phyloP scores from a whole-genome alignment of 1,140 invertebrate genomes.

The Amyelois transitella region DNA sequence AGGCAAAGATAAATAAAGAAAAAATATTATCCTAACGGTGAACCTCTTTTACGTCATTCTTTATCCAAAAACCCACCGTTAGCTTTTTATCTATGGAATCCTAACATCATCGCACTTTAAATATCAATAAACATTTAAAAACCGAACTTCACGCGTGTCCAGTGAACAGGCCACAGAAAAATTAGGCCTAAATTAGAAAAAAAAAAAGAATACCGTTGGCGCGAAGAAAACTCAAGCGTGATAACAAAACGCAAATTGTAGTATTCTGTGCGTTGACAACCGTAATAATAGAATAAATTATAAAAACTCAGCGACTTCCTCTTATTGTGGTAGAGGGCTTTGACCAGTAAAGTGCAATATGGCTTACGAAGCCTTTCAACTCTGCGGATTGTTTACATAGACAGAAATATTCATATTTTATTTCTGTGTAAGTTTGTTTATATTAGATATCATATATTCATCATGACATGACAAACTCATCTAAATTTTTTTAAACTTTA shows the following conservation, averaged over 20 bases:
- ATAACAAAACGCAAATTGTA: too few species aligned
- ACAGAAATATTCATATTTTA: neutral
- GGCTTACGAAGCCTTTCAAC: neutral
- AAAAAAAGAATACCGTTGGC: neutral
- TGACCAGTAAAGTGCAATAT: constrained; percentile 2
- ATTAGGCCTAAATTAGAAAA: neutral
- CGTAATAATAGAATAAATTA: constrained; percentile 2
- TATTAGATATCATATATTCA: too few species aligned
- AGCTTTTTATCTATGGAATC: too few species aligned
- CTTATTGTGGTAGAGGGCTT: constrained; percentile 1
- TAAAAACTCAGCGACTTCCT: constrained; percentile 1
- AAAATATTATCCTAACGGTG: too few species aligned
- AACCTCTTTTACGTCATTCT: too few species aligned
- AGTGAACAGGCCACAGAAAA: neutral
- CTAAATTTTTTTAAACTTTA: too few species aligned
- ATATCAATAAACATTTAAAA: too few species aligned
- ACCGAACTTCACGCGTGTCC: neutral
- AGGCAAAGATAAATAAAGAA: too few species aligned
- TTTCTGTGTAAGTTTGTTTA: neutral
- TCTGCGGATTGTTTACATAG: neutral
- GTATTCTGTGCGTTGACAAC: neutral
- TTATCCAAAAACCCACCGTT: too few species aligned
- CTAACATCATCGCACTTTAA: too few species aligned
- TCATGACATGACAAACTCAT: too few species aligned
- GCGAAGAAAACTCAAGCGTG: too few species aligned